A percentile compares a stretch with the other conserved stretches of the same genome.
Evolutionary conservation across 2,113 vertebrate species (phyloP).

Genomic region (Lates calcarifer): DNA sequence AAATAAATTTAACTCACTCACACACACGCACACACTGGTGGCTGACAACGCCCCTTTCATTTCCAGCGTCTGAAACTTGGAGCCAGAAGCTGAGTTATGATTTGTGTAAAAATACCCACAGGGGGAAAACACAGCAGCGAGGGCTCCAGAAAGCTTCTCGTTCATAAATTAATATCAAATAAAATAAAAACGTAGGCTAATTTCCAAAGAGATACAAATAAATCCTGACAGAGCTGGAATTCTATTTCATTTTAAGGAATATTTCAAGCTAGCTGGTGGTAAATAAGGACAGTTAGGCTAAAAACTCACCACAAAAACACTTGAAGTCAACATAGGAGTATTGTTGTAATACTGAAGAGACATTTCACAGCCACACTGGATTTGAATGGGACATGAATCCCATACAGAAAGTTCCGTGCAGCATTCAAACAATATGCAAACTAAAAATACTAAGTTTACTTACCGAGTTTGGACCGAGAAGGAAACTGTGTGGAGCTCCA

Average conservation of each 20-base stretch:
- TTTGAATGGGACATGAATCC: slow-evolving; percentile 22
- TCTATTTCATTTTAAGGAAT: background rate
- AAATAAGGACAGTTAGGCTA: background rate
- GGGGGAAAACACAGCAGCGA: slow-evolving; percentile 10
- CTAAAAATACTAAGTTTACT: slow-evolving; percentile 33
- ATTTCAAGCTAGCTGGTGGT: background rate
- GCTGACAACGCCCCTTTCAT: slow-evolving; percentile 77
- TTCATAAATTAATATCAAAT: background rate
- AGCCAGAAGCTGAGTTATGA: slow-evolving; percentile 37
- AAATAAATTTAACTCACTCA: background rate
- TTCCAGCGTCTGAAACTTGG: slow-evolving; percentile 46
- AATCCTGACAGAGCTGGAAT: background rate
- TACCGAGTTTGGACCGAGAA: slow-evolving; percentile 40
- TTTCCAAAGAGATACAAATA: background rate
- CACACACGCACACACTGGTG: slow-evolving; percentile 7
- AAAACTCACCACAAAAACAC: background rate
- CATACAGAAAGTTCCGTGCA: background rate
- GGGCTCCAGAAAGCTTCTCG: background rate
- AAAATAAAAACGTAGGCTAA: background rate
- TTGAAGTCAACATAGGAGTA: background rate
- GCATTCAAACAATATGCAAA: slow-evolving; percentile 47
- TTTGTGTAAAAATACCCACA: slow-evolving; percentile 47
- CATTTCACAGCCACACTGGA: background rate
- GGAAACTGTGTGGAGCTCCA: background rate
- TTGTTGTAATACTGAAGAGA: background rate